These are phyloP conservation scores for Cyclopterus lumpus DNA, from an alignment of 2,797 vertebrate genomes.

Conservation along the genomic window DNA sequence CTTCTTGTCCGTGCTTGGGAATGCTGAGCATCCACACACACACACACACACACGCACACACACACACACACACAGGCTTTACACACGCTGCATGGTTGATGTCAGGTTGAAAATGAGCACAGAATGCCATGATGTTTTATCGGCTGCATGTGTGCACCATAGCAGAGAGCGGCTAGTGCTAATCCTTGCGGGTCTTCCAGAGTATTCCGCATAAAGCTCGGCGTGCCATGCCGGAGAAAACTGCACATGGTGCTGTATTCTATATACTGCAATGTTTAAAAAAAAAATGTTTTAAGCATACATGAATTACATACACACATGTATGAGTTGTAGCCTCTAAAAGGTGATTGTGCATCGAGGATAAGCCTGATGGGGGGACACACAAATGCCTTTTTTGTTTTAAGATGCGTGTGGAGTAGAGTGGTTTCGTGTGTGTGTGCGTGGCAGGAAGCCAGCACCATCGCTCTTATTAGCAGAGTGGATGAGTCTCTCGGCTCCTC, in stretches of 20 bases:
- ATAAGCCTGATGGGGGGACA: conserved; percentile 25
- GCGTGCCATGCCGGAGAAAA: conserved; percentile 30
- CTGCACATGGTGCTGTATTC: conserved; percentile 32
- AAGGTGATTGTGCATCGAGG: conserved; percentile 37
- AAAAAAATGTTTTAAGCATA: conserved; percentile 9
- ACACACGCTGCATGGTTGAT: conserved; percentile 40
- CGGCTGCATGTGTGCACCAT: conserved; percentile 66
- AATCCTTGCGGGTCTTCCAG: conserved; percentile 66
- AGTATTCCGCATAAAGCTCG: conserved; percentile 46
- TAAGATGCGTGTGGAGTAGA: background rate
- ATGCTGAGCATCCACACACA: conserved; percentile 30
- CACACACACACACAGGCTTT: conserved; percentile 35
- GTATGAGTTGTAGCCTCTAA: conserved; percentile 20
- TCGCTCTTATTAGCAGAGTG: conserved; percentile 62
- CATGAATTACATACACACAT: conserved; percentile 30
- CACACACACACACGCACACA: conserved; percentile 35
- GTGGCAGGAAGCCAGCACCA: conserved; percentile 45
- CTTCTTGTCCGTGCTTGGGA: conserved; percentile 51
- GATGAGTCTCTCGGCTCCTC: conserved; percentile 64
- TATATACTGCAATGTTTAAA: conserved; percentile 28
- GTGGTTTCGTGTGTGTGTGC: conserved; percentile 3
- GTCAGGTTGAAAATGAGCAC: conserved; percentile 37
- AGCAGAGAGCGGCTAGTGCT: conserved; percentile 68
- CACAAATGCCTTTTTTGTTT: background rate
- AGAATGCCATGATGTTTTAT: conserved; percentile 72